phyloP scores from a whole-genome alignment of 2,888 invertebrate species.

The Hylaea fasciaria region DNA sequence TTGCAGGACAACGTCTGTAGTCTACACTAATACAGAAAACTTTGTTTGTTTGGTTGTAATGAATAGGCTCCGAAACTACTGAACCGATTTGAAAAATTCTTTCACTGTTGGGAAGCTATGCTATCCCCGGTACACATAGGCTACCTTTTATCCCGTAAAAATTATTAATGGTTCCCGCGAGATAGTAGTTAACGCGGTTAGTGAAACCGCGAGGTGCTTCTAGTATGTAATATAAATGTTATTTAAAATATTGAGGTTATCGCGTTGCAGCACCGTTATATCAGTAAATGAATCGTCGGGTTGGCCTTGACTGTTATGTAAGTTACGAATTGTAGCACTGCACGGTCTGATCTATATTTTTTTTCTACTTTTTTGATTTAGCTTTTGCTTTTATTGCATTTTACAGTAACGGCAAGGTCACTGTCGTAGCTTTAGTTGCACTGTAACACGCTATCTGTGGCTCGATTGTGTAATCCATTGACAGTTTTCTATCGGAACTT shows the following conservation, averaged over 20 bases:
- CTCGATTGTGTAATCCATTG: background rate
- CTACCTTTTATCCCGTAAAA: too few species aligned
- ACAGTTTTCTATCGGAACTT: too few species aligned
- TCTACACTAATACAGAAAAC: too few species aligned
- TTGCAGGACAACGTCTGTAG: too few species aligned
- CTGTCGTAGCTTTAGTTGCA: constrained; percentile 19
- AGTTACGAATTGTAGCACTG: constrained; percentile 6
- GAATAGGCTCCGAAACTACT: too few species aligned
- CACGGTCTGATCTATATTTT: constrained; percentile 2
- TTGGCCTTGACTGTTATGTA: constrained; percentile 23
- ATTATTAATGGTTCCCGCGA: too few species aligned
- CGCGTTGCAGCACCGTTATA: background rate
- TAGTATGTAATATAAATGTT: background rate
- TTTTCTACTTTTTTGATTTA: constrained; percentile 19
- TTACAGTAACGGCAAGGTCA: constrained; percentile 27
- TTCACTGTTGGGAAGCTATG: too few species aligned
- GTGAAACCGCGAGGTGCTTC: too few species aligned
- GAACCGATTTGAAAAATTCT: too few species aligned
- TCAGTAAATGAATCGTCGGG: constrained; percentile 1
- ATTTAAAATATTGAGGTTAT: constrained; percentile 9
- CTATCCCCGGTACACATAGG: too few species aligned
- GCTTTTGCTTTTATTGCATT: constrained; percentile 25
- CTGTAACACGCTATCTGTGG: background rate
- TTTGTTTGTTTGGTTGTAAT: too few species aligned
- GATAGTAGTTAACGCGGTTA: too few species aligned